Base-by-base conservation (phyloP, 2,888 invertebrate genomes). In the Diplolepis rosae region DNA sequence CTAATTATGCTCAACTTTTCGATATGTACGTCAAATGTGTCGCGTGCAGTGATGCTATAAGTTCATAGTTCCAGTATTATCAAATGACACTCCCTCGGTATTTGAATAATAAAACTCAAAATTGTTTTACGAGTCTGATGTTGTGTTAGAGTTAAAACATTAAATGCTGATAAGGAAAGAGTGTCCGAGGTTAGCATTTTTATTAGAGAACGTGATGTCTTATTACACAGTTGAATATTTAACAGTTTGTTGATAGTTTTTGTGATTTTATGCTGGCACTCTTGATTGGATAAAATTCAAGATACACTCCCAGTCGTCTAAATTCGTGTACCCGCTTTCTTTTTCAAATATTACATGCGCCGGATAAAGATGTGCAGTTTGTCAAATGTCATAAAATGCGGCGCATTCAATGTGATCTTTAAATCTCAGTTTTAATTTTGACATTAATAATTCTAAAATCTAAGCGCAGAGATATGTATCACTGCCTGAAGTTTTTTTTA, bases 1-100 rank as follows among this genome's bases (percentile, higher is more conserved):
- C 39, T 24, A 39, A n/a, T 61, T 24, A 24, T 22, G 24, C 24
- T 24, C 24, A 24, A 61, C 39, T 39, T 61, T 39, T 61, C 39
- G 61, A 39, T 24, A 61, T 61, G 61, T 61, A 24, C 18, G 24
- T 35, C 27, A 13, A 27, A 9, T 27, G 39, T 61, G 39, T n/a
- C 24, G 61, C 35, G 61, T 35, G 61, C 61, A 61, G 61, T 61
- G 61, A 61, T 61, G 61, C 13, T 39, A 61, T 42, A 9, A 32
- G 32, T 35, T 18, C 24, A 27, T 28, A 52, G 27, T 61, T 61
- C 56, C 35, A 22, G 32, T 24, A 18, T 61, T 61, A 39, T 61
- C 61, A 61, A 39, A 24, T 61, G 61, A 24, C 61, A 61, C n/a
- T 32, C 39, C 7, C n/a, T 24, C n/a, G 13, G 13, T 9, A 61